These are phyloP conservation scores for Todus mexicanus DNA, from an alignment of 2,797 vertebrate genomes.

Conservation along the genomic window DNA sequence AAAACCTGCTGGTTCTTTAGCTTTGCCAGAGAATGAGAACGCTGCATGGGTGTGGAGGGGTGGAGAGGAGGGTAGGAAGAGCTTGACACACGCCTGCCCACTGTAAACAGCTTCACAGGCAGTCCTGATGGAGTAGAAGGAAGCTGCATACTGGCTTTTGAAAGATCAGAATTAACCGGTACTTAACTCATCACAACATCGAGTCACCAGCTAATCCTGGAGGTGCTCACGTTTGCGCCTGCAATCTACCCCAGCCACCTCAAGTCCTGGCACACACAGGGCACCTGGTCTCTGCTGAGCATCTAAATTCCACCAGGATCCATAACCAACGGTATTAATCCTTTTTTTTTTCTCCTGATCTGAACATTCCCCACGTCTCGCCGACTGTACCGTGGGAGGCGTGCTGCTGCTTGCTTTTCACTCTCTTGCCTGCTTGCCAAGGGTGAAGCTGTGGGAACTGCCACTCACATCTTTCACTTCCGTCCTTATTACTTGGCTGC, in stretches of 20 bases:
- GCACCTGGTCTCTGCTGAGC: background rate
- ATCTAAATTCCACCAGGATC: background rate
- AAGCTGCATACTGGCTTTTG: background rate
- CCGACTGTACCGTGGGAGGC: background rate
- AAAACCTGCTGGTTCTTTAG: background rate
- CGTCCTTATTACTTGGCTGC: background rate
- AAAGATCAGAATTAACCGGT: background rate
- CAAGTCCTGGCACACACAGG: background rate
- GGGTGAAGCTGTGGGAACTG: background rate
- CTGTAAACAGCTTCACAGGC: background rate
- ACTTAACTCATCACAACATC: background rate
- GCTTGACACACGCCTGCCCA: background rate
- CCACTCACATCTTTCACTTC: background rate
- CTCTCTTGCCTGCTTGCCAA: background rate
- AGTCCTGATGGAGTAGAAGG: background rate
- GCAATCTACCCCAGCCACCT: background rate
- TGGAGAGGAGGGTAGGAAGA: background rate
- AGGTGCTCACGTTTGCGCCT: background rate
- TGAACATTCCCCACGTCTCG: background rate
- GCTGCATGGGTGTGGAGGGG: background rate
- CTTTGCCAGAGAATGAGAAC: background rate
- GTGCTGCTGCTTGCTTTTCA: background rate
- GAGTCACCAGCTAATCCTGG: background rate
- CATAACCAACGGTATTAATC: background rate
- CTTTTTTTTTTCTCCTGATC: background rate